phyloP scores from a whole-genome alignment of 2,113 vertebrate species.

The human (Homo sapiens) region GRCh38 chr18:33720001-33720500 shows the following conservation, averaged over 20 bases:
- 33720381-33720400: constrained; percentile 49
- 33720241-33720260: constrained; percentile 48
- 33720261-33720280: constrained; percentile 37
- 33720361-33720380: constrained; percentile 8
- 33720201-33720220: neutral
- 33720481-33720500: neutral
- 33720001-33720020: neutral
- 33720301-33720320: constrained; percentile 68
- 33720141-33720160: neutral
- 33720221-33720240: constrained; percentile 8
- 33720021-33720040: neutral
- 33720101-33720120: neutral
- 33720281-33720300: constrained; percentile 72
- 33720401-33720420: constrained; percentile 21
- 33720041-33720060: neutral
- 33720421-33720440: constrained; percentile 44
- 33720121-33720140: neutral
- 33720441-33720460: neutral
- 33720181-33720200: neutral
- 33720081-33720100: neutral
- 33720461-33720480: neutral
- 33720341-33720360: constrained; percentile 68
- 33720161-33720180: neutral
- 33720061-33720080: neutral
- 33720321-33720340: constrained; percentile 60